These are phyloP conservation scores for Athetis lepigone DNA, from an alignment of 2,888 invertebrate species.

Conservation along the genomic window DNA sequence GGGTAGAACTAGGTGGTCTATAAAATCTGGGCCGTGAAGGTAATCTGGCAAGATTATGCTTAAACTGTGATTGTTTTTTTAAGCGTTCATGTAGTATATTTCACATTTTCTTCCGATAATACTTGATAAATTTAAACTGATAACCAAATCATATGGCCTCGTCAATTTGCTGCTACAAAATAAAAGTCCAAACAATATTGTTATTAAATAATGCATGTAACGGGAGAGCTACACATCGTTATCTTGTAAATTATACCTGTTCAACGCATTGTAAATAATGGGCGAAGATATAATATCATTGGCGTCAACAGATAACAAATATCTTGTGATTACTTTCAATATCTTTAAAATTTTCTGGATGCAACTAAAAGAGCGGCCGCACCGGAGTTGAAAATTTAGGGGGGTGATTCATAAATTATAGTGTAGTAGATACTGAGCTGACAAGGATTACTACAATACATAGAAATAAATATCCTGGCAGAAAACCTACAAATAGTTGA, in stretches of 20 bases:
- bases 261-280: constrained; percentile 37
- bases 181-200: constrained; percentile 1
- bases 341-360: not conserved
- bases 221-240: constrained; percentile 6
- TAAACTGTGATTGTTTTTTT: no score
- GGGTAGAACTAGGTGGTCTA: no score
- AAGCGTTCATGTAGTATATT: no score
- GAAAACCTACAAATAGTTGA: no score
- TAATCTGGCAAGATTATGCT: no score
- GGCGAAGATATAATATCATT: constrained; percentile 25
- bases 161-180: constrained; percentile 3
- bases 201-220: constrained; percentile 18
- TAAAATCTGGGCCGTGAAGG: no score
- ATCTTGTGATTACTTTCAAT: constrained; percentile 15
- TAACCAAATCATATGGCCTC: constrained; percentile 25
- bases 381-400: no score
- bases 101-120: no score
- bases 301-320: constrained; percentile 23
- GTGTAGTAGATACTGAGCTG: no score
- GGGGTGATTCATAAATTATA: no score
- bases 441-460: no score
- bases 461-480: no score
- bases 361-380: not conserved
- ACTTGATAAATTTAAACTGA: constrained; percentile 7
- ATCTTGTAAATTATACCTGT: constrained; percentile 3